These are phyloP conservation scores for Leucophenga montana DNA, from an alignment of 2,888 invertebrate genomes.

Conservation along the genomic window DNA sequence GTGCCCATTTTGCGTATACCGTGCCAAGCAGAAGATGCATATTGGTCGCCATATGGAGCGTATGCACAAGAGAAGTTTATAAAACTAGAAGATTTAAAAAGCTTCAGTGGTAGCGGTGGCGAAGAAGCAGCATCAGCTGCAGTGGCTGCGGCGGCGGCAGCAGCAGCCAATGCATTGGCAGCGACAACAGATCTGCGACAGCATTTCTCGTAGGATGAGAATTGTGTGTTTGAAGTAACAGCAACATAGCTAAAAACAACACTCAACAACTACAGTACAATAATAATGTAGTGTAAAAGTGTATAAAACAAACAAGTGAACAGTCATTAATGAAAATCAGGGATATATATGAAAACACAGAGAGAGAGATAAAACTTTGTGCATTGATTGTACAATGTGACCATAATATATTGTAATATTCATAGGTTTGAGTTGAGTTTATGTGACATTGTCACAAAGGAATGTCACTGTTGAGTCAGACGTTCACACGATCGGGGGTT, in stretches of 20 bases:
- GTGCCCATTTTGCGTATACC: conserved; percentile 87
- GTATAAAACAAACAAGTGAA: conserved; percentile 20
- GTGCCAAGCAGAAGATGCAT: conserved; percentile 89
- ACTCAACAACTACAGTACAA: too few species aligned
- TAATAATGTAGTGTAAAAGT: conserved; percentile 21
- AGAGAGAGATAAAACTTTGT: background rate
- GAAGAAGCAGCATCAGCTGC: conserved; percentile 34
- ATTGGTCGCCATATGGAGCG: conserved; percentile 87
- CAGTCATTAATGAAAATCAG: conserved; percentile 52
- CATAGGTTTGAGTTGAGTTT: conserved; percentile 14
- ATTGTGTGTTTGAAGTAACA: conserved; percentile 24
- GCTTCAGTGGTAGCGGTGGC: conserved; percentile 55
- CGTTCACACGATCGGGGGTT: conserved; percentile 56
- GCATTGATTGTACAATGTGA: background rate
- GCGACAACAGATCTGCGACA: conserved; percentile 66
- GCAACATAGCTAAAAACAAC: conserved; percentile 3
- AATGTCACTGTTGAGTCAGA: conserved; percentile 7
- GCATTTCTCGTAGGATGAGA: conserved; percentile 65
- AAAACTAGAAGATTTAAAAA: conserved; percentile 71
- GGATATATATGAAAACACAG: conserved; percentile 44
- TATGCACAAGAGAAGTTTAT: conserved; percentile 81
- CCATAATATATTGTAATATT: background rate
- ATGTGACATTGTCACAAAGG: background rate
- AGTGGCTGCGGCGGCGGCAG: conserved; percentile 41
- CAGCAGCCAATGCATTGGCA: conserved; percentile 39